Percentiles rank a stretch among this genome's conserved stretches.
Conservation (phyloP, 2,797 vertebrate genomes). For the Hippoglossus hippoglossus region DNA sequence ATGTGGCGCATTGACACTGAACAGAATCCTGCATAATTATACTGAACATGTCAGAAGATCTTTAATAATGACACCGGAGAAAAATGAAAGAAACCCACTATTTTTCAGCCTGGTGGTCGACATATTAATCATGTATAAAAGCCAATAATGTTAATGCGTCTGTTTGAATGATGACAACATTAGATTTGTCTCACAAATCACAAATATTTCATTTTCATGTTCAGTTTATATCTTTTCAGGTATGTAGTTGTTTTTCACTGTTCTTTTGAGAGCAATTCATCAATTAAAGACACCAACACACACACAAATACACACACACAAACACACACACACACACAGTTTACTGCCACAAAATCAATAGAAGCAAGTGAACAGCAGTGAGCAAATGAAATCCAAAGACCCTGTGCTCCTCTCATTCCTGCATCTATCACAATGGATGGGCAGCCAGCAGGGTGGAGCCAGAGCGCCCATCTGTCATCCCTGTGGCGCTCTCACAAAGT, state of each 20-base stretch:
- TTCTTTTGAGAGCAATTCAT: constrained; percentile 50
- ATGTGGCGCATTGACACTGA: constrained; percentile 37
- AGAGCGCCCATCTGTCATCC: constrained; percentile 70
- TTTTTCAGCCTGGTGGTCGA: neutral
- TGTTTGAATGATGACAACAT: neutral
- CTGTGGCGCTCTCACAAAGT: constrained; percentile 50
- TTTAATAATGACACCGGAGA: constrained; percentile 21
- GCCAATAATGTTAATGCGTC: neutral
- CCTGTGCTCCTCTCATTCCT: constrained; percentile 63
- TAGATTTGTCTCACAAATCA: neutral
- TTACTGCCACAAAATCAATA: constrained; percentile 77
- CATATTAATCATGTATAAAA: neutral
- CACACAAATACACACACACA: constrained; percentile 5
- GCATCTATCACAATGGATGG: constrained; percentile 77
- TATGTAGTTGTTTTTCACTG: constrained; percentile 40
- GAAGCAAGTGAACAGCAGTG: constrained; percentile 73
- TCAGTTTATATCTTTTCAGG: constrained; percentile 11
- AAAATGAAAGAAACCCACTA: constrained; percentile 16
- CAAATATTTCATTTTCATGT: neutral
- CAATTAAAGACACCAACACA: constrained; percentile 50
- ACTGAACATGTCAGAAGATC: constrained; percentile 53
- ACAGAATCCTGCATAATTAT: constrained; percentile 29
- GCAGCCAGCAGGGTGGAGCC: constrained; percentile 67
- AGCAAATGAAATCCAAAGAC: constrained; percentile 82
- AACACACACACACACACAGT: constrained; percentile 19